phyloP scores from a whole-genome alignment of 1,140 invertebrate species.

The Plodia interpunctella region DNA sequence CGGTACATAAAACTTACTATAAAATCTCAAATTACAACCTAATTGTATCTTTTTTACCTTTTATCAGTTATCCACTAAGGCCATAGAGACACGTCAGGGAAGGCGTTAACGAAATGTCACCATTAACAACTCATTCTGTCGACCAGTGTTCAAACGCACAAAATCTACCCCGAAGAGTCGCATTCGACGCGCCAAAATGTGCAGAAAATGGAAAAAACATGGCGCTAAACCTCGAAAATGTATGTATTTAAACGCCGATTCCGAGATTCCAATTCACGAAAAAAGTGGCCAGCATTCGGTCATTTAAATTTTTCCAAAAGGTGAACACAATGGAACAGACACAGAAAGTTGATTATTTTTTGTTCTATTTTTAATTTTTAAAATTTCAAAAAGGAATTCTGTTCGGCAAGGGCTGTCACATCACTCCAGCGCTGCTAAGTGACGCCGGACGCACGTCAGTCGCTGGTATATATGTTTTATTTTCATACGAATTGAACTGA shows the following conservation, averaged over 20 bases:
- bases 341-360: constrained; percentile 47
- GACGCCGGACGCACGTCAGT: constrained; percentile 73
- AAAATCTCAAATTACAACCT: neutral
- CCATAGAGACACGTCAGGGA: constrained; percentile 18
- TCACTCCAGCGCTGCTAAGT: constrained; percentile 75
- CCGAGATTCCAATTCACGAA: constrained; percentile 48
- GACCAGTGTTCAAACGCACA: constrained; percentile 59
- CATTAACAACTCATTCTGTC: constrained; percentile 69
- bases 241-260: constrained; percentile 75
- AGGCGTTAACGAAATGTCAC: constrained; percentile 51
- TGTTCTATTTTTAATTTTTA: constrained; percentile 66
- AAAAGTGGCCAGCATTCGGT: constrained; percentile 60
- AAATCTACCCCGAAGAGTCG: constrained; percentile 61
- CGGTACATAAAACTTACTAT: neutral
- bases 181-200: constrained; percentile 56
- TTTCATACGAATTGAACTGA: constrained; percentile 63
- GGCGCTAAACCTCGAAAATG: constrained; percentile 73
- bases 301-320: constrained; percentile 75
- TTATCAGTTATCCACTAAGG: neutral
- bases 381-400: constrained; percentile 69
- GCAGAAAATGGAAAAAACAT: constrained; percentile 73
- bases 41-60: neutral
- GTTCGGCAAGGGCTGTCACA: constrained; percentile 72
- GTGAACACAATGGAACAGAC: constrained; percentile 75
- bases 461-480: constrained; percentile 64